These are phyloP conservation scores for Oreochromis spilurus DNA, from an alignment of 2,113 vertebrate genomes.

Conservation along the genomic window DNA sequence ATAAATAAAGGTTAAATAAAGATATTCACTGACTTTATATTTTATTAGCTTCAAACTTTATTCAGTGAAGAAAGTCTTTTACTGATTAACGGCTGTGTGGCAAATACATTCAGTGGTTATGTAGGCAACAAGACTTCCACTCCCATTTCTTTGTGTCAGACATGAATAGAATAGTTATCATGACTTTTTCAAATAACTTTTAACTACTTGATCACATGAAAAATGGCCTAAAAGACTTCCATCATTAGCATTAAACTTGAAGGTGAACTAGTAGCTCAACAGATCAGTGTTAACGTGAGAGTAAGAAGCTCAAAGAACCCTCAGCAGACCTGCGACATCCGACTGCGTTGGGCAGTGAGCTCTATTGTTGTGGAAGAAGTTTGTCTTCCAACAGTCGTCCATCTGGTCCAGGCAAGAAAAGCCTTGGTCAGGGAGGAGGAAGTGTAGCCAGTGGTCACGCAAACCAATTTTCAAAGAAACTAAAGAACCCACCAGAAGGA, in stretches of 20 bases:
- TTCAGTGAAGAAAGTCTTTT: not conserved
- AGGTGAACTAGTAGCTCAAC: not conserved
- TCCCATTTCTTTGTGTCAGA: not conserved
- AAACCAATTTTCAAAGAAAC: not conserved
- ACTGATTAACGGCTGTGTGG: not conserved
- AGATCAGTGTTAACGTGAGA: not conserved
- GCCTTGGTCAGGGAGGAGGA: not conserved
- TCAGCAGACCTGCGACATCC: not conserved
- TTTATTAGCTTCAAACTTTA: not conserved
- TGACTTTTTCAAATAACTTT: not conserved
- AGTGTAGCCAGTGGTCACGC: not conserved
- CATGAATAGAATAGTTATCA: not conserved
- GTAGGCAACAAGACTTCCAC: rapidly evolving
- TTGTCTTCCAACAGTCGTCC: not conserved
- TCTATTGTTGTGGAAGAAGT: not conserved
- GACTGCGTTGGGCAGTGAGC: not conserved
- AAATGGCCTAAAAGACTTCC: not conserved
- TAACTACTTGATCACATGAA: not conserved
- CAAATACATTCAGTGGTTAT: not conserved
- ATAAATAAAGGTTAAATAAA: not conserved
- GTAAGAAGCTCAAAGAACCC: not conserved
- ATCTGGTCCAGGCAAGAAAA: not conserved
- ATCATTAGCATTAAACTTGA: not conserved
- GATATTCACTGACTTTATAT: not conserved
- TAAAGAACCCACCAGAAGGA: not conserved